Evolutionary conservation across 2,888 invertebrate genomes (phyloP).

Genomic region (Cataglyphis altisquamis): DNA sequence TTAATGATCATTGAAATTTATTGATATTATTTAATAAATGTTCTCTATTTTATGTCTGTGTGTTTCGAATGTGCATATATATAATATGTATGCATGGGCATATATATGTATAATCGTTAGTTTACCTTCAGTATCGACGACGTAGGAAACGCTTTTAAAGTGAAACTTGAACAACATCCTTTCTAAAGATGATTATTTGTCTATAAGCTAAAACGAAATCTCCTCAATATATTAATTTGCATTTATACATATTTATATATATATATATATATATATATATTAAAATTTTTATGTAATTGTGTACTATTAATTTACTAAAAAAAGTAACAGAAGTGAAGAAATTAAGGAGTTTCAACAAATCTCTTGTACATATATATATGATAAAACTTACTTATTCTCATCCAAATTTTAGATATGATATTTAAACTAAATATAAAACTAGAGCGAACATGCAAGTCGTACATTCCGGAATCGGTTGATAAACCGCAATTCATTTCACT

Average conservation of each 20-base stretch:
- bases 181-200: constrained; percentile 67
- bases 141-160: constrained; percentile 68
- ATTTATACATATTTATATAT: constrained; percentile 81
- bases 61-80: constrained; percentile 68
- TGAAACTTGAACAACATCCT: constrained; percentile 84
- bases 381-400: constrained; percentile 64
- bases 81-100: constrained; percentile 69
- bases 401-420: constrained; percentile 65
- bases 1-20: constrained; percentile 71
- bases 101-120: constrained; percentile 51
- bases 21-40: constrained; percentile 67
- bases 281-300: constrained; percentile 77
- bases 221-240: constrained; percentile 80
- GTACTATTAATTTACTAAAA: constrained; percentile 76
- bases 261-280: constrained; percentile 62
- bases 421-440: constrained; percentile 71
- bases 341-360: constrained; percentile 74
- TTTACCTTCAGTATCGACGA: constrained; percentile 48
- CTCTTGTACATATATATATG: constrained; percentile 58
- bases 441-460: constrained; percentile 74
- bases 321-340: constrained; percentile 79
- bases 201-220: constrained; percentile 76
- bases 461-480: constrained; percentile 56
- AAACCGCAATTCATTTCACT: constrained; percentile 37
- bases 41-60: constrained; percentile 65